Evolutionary conservation across 2,113 vertebrate species (phyloP).

Genomic region (Gymnobelideus leadbeateri): DNA sequence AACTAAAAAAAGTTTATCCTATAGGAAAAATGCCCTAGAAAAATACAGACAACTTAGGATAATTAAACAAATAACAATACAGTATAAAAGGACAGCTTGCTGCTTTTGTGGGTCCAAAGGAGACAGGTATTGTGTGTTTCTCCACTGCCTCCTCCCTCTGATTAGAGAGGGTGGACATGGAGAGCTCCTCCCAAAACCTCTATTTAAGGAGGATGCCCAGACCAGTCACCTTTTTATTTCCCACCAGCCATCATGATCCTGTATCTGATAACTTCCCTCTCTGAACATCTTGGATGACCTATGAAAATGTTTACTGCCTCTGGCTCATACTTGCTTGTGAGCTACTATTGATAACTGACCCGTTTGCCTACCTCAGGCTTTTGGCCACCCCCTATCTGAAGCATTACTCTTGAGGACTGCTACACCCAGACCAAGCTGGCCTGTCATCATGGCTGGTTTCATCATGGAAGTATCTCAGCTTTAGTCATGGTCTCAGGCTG

Average conservation of each 20-base stretch:
- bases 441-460: neutral
- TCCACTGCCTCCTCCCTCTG: neutral
- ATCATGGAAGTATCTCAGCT: neutral
- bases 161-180: neutral
- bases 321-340: neutral
- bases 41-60: slow-evolving; percentile 13
- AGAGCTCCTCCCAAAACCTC: neutral
- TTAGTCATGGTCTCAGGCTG: neutral
- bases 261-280: neutral
- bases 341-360: neutral
- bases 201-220: neutral
- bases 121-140: neutral
- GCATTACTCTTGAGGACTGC: neutral
- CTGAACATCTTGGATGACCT: neutral
- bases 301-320: neutral
- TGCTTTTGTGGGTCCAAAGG: neutral
- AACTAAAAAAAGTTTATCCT: neutral
- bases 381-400: neutral
- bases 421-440: neutral
- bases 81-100: neutral
- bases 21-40: neutral
- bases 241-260: neutral
- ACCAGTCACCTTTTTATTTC: neutral
- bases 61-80: neutral
- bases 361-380: neutral